phyloP scores from a whole-genome alignment of 64 coral and sea anemone genomes.

The Montipora cactus region DNA sequence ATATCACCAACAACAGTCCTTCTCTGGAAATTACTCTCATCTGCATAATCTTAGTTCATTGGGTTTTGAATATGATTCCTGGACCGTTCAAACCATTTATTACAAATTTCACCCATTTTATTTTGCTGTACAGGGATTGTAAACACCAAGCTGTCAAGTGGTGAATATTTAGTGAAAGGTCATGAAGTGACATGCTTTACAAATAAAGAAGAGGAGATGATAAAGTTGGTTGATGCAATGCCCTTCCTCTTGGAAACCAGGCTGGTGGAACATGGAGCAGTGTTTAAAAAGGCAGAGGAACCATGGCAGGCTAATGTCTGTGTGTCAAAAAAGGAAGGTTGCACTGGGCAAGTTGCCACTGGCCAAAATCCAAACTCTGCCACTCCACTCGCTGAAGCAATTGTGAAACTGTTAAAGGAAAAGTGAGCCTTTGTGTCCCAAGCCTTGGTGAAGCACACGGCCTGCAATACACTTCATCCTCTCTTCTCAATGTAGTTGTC shows the following conservation, averaged over 20 bases:
- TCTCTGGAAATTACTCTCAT: too few species aligned
- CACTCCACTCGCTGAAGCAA: constrained; percentile 78
- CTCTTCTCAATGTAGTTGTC: too few species aligned
- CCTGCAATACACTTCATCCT: too few species aligned
- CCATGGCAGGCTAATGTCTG: constrained; percentile 67
- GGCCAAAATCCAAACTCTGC: constrained; percentile 97
- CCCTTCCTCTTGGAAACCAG: constrained; percentile 92
- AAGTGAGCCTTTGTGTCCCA: background rate
- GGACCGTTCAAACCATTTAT: too few species aligned
- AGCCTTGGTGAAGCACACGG: background rate
- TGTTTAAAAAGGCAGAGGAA: constrained; percentile 38
- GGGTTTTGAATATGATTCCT: too few species aligned
- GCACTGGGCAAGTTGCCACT: constrained; percentile 38
- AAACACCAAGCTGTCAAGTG: constrained; percentile 90
- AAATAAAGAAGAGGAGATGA: constrained; percentile 72
- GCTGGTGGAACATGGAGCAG: constrained; percentile 80
- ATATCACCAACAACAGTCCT: too few species aligned
- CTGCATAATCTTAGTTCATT: too few species aligned
- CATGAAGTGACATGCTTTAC: constrained; percentile 92
- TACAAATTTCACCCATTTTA: background rate
- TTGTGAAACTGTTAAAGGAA: constrained; percentile 75
- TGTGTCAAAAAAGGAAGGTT: constrained; percentile 17
- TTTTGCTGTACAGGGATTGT: constrained; percentile 76
- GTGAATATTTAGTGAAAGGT: constrained; percentile 89
- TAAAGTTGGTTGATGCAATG: constrained; percentile 80